Percentiles rank a stretch among this genome's conserved stretches.
Evolutionary conservation across 2,797 vertebrate species (phyloP).

Genomic region (Xerus rutilus): DNA sequence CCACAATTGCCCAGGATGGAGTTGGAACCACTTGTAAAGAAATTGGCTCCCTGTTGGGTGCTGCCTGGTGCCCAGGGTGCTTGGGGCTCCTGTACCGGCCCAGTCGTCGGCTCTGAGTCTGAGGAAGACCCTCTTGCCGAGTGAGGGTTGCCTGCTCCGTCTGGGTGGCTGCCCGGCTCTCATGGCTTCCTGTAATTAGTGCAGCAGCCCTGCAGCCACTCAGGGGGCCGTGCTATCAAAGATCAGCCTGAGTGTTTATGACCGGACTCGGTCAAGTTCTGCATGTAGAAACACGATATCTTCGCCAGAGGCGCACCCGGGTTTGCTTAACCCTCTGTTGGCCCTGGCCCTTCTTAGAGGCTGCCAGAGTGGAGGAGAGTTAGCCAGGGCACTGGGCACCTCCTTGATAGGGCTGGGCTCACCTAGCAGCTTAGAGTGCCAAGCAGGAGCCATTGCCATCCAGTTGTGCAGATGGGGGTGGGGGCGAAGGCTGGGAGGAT

Average conservation of each 20-base stretch:
- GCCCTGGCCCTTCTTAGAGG: background rate
- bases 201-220: conserved; percentile 85
- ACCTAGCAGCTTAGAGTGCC: background rate
- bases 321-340: conserved; percentile 85
- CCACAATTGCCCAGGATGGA: conserved; percentile 74
- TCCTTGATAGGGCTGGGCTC: background rate
- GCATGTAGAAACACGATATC: conserved; percentile 83
- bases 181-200: conserved; percentile 88
- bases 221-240: conserved; percentile 86
- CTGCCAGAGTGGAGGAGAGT: background rate
- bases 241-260: conserved; percentile 85
- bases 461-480: background rate
- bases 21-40: conserved; percentile 78
- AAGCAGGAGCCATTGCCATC: background rate
- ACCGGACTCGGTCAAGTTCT: conserved; percentile 86
- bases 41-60: background rate
- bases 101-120: conserved; percentile 65
- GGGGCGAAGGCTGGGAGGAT: background rate
- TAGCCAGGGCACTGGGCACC: background rate
- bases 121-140: conserved; percentile 82
- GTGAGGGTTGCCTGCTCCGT: conserved; percentile 79
- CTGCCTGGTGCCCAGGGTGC: background rate
- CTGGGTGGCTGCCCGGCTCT: conserved; percentile 86
- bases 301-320: conserved; percentile 68
- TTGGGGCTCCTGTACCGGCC: conserved; percentile 67